Base-by-base conservation (phyloP, 53 echinoderm and acorn worm genomes). In the Mesocentrotus franciscanus region DNA sequence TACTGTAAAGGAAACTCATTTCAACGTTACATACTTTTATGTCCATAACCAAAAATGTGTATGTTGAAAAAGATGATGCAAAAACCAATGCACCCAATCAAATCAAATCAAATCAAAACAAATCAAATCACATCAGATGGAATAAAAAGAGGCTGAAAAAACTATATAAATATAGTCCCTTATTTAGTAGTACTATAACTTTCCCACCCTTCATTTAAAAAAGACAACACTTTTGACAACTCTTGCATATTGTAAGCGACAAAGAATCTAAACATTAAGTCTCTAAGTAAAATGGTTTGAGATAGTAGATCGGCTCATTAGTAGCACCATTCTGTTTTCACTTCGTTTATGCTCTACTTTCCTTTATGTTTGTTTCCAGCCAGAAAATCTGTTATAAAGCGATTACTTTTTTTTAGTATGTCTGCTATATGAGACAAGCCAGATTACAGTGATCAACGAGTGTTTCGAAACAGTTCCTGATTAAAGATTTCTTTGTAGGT, bases 301-400 rank as follows among this genome's bases (percentile, higher is more conserved):
- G 11, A 74, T 74, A 49, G 49, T 49, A 49, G 68, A 8, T 74
- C 74, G 32, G 29, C 74, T 74, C 74, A 74, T 74, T 74, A 74
- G 74, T 32, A 30, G 74, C 74, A 74, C 74, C 74, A 30, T 32
- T 30, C 12, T 74, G 74, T 74, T 30, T 74, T 74, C 74, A 74
- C 74, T 74, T 74, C 74, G 32, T 30, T 74, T 74, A 74, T 30
- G 29, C 74, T 74, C 30, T 30, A 74, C 74, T 74, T 27, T 30
- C 10, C 74, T 74, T 74, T 68, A 24, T 68, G 68, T 68, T 74
- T 11, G 14, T 74, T 30, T 74, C 74, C 14, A 74, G 9, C 74
- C 74, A 74, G 74, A 74, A 74, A 74, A 74, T 74, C 74, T 74
- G 11, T 11, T 30, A 74, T 74, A 74, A 74, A 74, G 74, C 74